phyloP scores from a whole-genome alignment of 2,888 invertebrate species.

The Calliphora vomitoria region DNA sequence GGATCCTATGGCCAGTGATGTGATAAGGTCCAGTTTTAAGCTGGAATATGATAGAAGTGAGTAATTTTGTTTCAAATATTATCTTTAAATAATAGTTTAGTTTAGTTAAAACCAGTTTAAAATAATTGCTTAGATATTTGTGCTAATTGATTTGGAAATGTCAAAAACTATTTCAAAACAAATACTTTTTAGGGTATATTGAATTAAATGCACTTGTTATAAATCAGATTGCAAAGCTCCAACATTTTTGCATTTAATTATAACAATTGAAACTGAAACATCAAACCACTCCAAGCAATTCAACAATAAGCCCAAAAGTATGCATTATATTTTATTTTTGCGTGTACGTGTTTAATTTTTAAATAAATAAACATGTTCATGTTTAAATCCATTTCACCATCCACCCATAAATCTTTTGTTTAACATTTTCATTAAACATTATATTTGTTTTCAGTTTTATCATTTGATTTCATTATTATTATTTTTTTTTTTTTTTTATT shows the following conservation, averaged over 20 bases:
- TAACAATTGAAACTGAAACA: background rate
- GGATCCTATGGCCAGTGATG: conserved; percentile 96
- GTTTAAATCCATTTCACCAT: background rate
- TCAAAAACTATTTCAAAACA: too few species aligned
- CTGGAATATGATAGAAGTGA: conserved; percentile 97
- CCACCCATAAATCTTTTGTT: conserved; percentile 8
- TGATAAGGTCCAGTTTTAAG: conserved; percentile 96
- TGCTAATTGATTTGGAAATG: too few species aligned
- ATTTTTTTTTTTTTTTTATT: too few species aligned
- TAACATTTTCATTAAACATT: conserved; percentile 24
- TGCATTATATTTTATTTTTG: background rate
- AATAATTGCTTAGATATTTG: background rate
- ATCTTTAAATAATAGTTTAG: background rate
- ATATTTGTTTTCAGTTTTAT: conserved; percentile 14
- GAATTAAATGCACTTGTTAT: background rate
- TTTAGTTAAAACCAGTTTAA: too few species aligned
- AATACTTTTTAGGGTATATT: background rate
- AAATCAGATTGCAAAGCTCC: background rate
- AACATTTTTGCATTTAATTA: background rate
- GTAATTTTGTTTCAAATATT: conserved; percentile 79
- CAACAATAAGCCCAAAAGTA: conserved; percentile 5
- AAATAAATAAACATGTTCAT: background rate
- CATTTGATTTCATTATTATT: conserved; percentile 28
- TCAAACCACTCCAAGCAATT: background rate
- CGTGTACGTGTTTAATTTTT: background rate